Percentiles rank a stretch among this genome's conserved stretches.
Evolutionary conservation across 2,113 vertebrate genomes (phyloP).

Genomic region (Rhodinocichla rosea): DNA sequence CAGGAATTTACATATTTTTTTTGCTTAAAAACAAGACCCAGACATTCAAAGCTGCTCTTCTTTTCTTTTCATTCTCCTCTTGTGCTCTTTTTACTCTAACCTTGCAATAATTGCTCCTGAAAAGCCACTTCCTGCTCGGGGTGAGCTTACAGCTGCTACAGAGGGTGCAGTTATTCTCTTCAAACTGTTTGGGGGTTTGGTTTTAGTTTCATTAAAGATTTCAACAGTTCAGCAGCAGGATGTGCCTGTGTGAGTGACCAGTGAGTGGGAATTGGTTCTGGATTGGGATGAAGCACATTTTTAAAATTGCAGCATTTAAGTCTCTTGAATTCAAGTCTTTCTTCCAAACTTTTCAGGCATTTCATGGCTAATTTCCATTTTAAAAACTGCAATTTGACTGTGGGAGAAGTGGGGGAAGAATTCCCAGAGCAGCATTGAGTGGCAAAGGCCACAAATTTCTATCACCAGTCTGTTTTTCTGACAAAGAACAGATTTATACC

Average conservation of each 20-base stretch:
- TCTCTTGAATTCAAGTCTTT: background rate
- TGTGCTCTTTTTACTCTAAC: background rate
- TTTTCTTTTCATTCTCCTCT: background rate
- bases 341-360: background rate
- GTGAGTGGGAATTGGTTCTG: background rate
- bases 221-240: background rate
- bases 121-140: background rate
- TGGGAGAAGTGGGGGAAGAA: slow-evolving; percentile 30
- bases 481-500: background rate
- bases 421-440: background rate
- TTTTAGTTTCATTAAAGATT: background rate
- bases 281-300: background rate
- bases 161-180: background rate
- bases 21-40: background rate
- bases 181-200: background rate
- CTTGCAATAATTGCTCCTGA: background rate
- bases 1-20: background rate
- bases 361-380: background rate
- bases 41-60: background rate
- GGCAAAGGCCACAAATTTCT: background rate
- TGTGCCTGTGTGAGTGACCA: background rate
- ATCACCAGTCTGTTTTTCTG: background rate
- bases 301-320: background rate
- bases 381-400: background rate
- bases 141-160: background rate